Percentiles rank a stretch among this genome's conserved stretches.
phyloP scores from a whole-genome alignment of 2,113 vertebrate species.

The Daubentonia madagascariensis region DNA sequence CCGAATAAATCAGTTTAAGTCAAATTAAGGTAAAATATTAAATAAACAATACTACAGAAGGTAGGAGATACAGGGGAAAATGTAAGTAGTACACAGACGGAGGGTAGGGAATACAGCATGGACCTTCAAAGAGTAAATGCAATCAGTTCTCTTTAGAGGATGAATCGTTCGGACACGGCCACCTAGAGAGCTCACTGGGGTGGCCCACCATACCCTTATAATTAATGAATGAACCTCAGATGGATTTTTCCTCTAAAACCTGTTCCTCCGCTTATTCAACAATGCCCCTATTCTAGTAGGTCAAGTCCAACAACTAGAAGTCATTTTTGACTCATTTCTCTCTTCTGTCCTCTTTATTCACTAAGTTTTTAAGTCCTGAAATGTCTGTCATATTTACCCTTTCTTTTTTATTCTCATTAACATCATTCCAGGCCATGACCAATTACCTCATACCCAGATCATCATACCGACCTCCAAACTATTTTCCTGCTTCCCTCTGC shows the following conservation, averaged over 20 bases:
- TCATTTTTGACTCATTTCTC: neutral
- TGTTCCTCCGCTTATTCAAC: neutral
- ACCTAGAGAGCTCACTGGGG: neutral
- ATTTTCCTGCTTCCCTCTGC: neutral
- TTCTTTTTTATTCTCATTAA: conserved; percentile 50
- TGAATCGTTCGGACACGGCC: neutral
- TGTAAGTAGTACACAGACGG: neutral
- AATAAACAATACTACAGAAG: neutral
- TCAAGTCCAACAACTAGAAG: neutral
- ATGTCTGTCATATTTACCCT: conserved; percentile 27
- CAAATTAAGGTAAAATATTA: conserved; percentile 52
- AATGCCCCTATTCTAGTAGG: neutral
- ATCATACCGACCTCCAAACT: neutral
- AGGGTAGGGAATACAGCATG: neutral
- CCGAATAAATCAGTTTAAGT: conserved; percentile 38
- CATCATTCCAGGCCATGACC: conserved; percentile 45
- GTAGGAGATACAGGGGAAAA: neutral
- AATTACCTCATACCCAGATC: conserved; percentile 55
- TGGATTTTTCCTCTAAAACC: neutral
- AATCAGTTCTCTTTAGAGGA: neutral
- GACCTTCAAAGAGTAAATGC: neutral
- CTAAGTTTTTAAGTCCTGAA: neutral
- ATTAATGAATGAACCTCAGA: neutral
- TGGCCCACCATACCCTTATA: too few relatives aligned
- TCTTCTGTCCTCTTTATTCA: neutral